Evolutionary conservation across 1,140 invertebrate species (phyloP).

Genomic region (Drosophila mojavensis): DNA sequence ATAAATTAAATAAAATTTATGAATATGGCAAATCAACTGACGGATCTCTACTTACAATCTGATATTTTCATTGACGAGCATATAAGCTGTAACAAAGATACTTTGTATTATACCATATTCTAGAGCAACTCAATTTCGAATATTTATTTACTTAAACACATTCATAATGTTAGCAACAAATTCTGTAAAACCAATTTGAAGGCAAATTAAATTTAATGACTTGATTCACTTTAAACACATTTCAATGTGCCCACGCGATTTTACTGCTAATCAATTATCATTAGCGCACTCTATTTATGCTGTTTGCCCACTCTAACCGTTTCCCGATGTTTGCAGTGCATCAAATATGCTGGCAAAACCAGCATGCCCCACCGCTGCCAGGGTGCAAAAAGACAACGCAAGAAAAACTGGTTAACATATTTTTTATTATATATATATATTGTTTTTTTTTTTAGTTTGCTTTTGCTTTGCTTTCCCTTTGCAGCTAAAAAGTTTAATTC

Average conservation of each 20-base stretch:
- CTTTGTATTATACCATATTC: too few species aligned
- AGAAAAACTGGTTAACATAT: constrained; percentile 23
- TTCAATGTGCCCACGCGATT: background rate
- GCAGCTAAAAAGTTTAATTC: constrained; percentile 62
- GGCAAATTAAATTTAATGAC: background rate
- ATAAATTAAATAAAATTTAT: too few species aligned
- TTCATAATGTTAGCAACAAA: too few species aligned
- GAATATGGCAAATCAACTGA: too few species aligned
- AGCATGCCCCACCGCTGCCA: constrained; percentile 10
- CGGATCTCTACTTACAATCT: too few species aligned
- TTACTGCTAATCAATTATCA: background rate
- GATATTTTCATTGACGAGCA: too few species aligned
- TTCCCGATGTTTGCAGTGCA: background rate
- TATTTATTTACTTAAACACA: too few species aligned
- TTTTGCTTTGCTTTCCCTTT: constrained; percentile 26
- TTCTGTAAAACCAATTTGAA: too few species aligned
- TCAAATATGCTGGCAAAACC: constrained; percentile 3
- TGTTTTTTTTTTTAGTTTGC: constrained; percentile 14
- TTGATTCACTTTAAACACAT: too few species aligned
- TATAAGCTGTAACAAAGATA: too few species aligned
- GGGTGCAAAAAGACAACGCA: constrained; percentile 14
- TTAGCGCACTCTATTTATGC: background rate
- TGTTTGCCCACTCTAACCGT: background rate
- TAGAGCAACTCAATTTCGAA: too few species aligned
- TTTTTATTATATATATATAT: too few species aligned